Conservation (phyloP, 2,888 invertebrate species). For the Heteromyza rotundicornis region DNA sequence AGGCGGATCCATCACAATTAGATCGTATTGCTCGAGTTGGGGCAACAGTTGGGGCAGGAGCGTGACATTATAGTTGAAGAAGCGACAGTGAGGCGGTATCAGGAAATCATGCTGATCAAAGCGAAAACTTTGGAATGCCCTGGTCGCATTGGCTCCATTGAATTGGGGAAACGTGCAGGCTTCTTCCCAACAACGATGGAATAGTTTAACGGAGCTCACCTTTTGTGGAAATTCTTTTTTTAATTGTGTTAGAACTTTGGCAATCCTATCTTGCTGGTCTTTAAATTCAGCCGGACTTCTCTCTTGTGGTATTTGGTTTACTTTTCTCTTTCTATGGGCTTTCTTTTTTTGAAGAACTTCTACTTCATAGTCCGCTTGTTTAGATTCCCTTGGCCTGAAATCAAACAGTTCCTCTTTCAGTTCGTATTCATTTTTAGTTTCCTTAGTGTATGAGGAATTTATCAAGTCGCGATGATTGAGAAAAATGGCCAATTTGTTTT, state of each 20-base stretch:
- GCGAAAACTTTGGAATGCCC: slow-evolving; percentile 64
- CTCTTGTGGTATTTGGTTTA: neutral
- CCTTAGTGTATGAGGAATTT: slow-evolving; percentile 37
- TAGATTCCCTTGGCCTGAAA: slow-evolving; percentile 36
- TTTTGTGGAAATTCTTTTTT: neutral
- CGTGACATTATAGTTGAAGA: slow-evolving; percentile 72
- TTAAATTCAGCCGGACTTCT: neutral
- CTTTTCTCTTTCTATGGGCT: neutral
- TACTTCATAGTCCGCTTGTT: slow-evolving; percentile 1
- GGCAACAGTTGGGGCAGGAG: slow-evolving; percentile 66
- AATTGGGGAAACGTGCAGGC: slow-evolving; percentile 54
- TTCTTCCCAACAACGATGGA: slow-evolving; percentile 51
- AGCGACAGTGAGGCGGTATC: slow-evolving; percentile 72
- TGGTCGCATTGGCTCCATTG: slow-evolving; percentile 68
- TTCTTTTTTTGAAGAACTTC: slow-evolving; percentile 9
- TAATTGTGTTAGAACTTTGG: slow-evolving; percentile 28
- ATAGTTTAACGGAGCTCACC: neutral
- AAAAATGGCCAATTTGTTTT: slow-evolving; percentile 37
- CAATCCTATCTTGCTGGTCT: neutral
- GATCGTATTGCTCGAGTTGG: slow-evolving; percentile 69
- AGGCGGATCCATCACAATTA: slow-evolving; percentile 91
- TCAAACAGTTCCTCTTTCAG: slow-evolving; percentile 46
- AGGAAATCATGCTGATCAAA: slow-evolving; percentile 66
- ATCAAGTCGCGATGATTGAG: slow-evolving; percentile 50
- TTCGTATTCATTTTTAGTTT: slow-evolving; percentile 24